Base-by-base conservation (phyloP, 92 coral and sea anemone species). In the Phymanthus crucifer region DNA sequence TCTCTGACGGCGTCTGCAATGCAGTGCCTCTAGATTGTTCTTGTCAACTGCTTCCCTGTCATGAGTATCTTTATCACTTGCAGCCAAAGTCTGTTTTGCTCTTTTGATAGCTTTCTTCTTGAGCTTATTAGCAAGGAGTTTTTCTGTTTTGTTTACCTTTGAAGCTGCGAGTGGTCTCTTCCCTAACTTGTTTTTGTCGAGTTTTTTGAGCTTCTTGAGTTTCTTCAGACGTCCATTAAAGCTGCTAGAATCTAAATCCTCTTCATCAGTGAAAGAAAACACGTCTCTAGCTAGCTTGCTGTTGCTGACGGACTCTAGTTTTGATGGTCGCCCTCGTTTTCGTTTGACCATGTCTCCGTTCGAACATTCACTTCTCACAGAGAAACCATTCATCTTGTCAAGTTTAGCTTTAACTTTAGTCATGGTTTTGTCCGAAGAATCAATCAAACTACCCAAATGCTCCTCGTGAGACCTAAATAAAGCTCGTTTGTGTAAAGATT, bases 101-200 rank as follows among this genome's bases (percentile, higher is more conserved):
- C 80, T 90, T 80, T 85, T 80, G 69, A 92, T 80, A 79, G 90
- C 91, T 73, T 93, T 93, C 36, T 86, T 86, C 89, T 93, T 96
- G 47, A 89, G 88, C 67, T 89, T 76, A 47, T 79, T 79, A 45
- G 94, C 86, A 73, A 85, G 77, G 35, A 64, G 86, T 71, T 75
- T 96, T 80, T 78, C 87, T 66, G 84, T 81, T 82, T 91, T 87
- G 78, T 83, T 90, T 45, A 91, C 77, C 48, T 78, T 86, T 29
- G 80, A 66, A 75, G 90, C 89, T 23, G 85, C 89, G 32, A 92
- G 78, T n/a, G 97, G 97, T 52, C 87, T 82, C 68, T 93, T 93
- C 27, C 84, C 89, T 12, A 87, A 37, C 83, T 89, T 88, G 8
- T 78, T 68, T 36, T 72, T 82, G 37, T 78, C 72, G 21, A 72